Evolutionary conservation across 2,888 invertebrate species (phyloP), one percentile per base, ranked within the genome.

Genomic region (Elegia similella): DNA sequence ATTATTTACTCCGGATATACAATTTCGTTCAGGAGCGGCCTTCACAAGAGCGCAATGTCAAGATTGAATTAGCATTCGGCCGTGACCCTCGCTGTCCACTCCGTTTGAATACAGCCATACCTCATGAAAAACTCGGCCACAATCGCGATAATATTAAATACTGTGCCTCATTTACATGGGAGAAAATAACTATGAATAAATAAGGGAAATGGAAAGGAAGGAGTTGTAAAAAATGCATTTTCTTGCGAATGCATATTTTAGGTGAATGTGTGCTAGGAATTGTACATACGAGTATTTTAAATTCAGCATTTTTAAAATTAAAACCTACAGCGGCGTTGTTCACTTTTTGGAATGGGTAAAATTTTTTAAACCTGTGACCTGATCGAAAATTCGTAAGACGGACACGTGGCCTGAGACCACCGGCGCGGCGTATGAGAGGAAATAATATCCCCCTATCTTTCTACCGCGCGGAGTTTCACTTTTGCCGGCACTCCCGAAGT

Each of bases 11-110:
- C 59, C 59, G 63, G 62, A 60, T 56, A 63, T 30, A 50, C 29
- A 54, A 29, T 54, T 30, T 8, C 10, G 16, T 29, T 43, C 29
- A 15, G 42, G 16, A 55, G 58, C 64, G 73, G 70, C 76, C 79
- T 78, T 76, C 70, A 65, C 59, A 52, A 50, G 62, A 68, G 69
- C 60, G 65, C 82, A 82, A 78, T 79, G 82, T 81, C 82, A 82
- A 79, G 82, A 72, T 64, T 68, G 63, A 61, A 66, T 65, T 67
- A 67, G 63, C 73, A 68, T 64, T 64, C 60, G 68, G 61, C 69
- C 70, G 64, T 71, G 69, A 70, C 70, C 68, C 68, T 42, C 48
- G 57, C 55, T 61, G 53, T 44, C 52, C 58, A 56, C 46, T 58
- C 15, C 52, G 55, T 42, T 48, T 59, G 32, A 58, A 52, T 48